Base-by-base conservation (phyloP, 1,140 invertebrate genomes). In the Formica selysi region DNA sequence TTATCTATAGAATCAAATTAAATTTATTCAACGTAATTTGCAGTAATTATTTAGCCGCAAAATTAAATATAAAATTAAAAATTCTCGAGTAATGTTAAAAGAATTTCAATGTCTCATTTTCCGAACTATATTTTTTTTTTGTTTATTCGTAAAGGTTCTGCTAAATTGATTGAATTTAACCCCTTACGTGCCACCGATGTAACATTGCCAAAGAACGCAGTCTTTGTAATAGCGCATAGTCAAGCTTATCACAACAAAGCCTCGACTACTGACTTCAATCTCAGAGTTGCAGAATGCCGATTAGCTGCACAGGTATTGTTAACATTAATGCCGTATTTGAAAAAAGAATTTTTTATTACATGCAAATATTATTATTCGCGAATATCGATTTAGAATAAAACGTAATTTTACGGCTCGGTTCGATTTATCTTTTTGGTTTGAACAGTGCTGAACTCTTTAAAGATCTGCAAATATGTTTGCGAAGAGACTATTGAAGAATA, bases 161-260 rank as follows among this genome's bases (percentile, higher is more conserved):
- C 98, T 0, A 98, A 98, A 93, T 96, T 98, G 86, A 99, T 99
- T 89, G 97, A 99, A 90, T 99, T 99, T 95, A 97, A 98, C 92
- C 99, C 99, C 0, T 94, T 99, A 16, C 96, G 96, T 86, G 97
- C 97, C 6, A 96, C 96, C 51, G 97, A 98, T 91, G 97, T 99
- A 4, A 94, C 94, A 0, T 94, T 99, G 41, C 99, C 99, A 4
- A 91, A 96, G 80, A 97, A 97, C 81, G 97, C 97, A 61, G 96
- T 97, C 10, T 99, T 99, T 95, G 98, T 99, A 7, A 98, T 99
- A 68, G 97, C 98, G 10, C 98, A 99, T 92, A 98, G 98, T 94
- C 96, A 99, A 90, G 97, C 97, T 0, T 97, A 97, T 92, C 97
- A 98, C 87, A 99, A 99, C 93, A 99, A 99, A 96, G 99, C 99